Base-by-base conservation (phyloP, 2,888 invertebrate genomes). In the Trissolcus japonicus region DNA sequence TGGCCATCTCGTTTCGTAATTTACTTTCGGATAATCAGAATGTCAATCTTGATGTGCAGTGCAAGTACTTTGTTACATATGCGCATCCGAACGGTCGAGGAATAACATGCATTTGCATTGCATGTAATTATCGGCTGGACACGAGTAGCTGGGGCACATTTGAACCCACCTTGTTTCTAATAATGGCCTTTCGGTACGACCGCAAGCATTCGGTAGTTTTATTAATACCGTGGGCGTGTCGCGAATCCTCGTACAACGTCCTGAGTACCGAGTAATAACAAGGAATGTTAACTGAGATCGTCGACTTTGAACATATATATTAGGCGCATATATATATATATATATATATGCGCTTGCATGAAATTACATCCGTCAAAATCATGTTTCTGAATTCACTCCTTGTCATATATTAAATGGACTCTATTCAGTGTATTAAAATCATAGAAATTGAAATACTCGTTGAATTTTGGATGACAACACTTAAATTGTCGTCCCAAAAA, bases 71-170 rank as follows among this genome's bases (percentile, higher is more conserved):
- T 59, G 68, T 59, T 63, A 57, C 63, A 50, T 75, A 63, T 75
- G 67, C 75, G 62, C 62, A 53, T 56, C 46, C 66, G 46, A 51
- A 14, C 25, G 75, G 75, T 63, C 75, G 63, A 75, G 67, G 53
- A 29, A 61, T 59, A 62, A 63, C 72, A 54, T 63, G 43, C 73
- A 66, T 55, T 57, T 62, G 67, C 67, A 67, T 67, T 74, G 74
- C 57, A 63, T 56, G 67, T 74, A 67, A 74, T 74, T 74, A 74
- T 62, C 57, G 62, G 74, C 46, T 60, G n/a, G 54, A 59, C 46
- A 63, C 57, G 57, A 71, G 46, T 60, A 29, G 74, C 55, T 46
- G 53, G 67, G 53, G 60, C 56, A 62, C 61, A 67, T 75, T 75
- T 40, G 9, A 57, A 68, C 56, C 16, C 59, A 63, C 57, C 67